These are phyloP conservation scores for Amblyornis subalaris DNA, from an alignment of 2,113 vertebrate genomes.

Conservation along the genomic window DNA sequence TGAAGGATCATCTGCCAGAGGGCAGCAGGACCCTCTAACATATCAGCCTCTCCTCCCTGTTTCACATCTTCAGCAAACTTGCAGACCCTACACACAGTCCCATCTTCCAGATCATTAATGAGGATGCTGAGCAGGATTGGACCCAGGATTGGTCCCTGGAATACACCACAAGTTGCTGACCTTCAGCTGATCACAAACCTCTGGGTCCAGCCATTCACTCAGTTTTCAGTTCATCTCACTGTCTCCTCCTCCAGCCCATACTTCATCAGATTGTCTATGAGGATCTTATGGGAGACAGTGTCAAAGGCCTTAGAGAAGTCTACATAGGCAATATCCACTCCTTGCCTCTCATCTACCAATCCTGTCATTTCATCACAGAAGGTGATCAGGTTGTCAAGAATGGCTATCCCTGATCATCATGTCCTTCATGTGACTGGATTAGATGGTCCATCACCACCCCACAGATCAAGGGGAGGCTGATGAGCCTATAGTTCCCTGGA, in stretches of 20 bases:
- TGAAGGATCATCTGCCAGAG: not conserved
- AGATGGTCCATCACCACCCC: not conserved
- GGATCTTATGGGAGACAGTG: not conserved
- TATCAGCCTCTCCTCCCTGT: not conserved
- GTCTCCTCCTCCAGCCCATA: not conserved
- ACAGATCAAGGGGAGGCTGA: not conserved
- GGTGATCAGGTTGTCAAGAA: rapidly evolving
- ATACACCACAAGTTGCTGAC: not conserved
- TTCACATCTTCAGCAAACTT: not conserved
- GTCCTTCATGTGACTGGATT: not conserved
- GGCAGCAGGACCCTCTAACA: not conserved
- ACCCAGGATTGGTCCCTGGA: not conserved
- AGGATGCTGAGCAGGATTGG: not conserved
- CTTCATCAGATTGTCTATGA: not conserved
- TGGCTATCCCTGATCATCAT: not conserved
- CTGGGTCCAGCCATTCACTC: not conserved
- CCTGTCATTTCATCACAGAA: not conserved
- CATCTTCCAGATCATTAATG: not conserved
- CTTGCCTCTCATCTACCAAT: not conserved
- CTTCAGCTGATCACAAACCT: not conserved
- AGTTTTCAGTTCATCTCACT: not conserved
- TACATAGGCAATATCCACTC: not conserved
- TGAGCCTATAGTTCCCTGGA: not conserved
- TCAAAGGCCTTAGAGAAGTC: not conserved
- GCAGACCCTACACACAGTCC: not conserved